Conservation (phyloP, 2,888 invertebrate species). For the Hoplodrina ambigua region DNA sequence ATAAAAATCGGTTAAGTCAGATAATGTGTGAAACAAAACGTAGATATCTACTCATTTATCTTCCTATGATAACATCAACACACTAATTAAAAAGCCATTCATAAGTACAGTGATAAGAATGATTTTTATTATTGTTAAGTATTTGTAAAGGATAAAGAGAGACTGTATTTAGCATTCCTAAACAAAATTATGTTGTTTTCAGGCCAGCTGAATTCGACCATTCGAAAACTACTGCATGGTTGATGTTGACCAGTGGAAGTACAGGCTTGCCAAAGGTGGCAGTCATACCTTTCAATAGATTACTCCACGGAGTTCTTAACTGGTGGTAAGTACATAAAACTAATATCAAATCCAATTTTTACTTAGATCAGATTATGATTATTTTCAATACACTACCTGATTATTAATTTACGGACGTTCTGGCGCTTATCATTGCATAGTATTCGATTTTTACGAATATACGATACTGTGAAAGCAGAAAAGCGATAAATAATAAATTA, state of each 20-base stretch:
- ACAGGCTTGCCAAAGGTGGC: constrained; percentile 76
- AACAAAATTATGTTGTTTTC: constrained; percentile 47
- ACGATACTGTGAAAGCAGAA: constrained; percentile 15
- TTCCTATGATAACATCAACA: constrained; percentile 4
- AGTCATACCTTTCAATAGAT: constrained; percentile 68
- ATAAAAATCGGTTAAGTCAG: neutral
- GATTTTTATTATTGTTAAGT: neutral
- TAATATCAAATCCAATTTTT: neutral
- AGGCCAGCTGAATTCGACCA: constrained; percentile 74
- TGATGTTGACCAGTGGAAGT: constrained; percentile 77
- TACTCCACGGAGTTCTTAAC: constrained; percentile 66
- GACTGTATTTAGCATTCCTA: neutral
- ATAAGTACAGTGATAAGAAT: constrained; percentile 9
- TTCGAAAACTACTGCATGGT: constrained; percentile 69
- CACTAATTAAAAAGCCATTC: constrained; percentile 7
- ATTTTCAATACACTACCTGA: neutral
- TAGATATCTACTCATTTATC: constrained; percentile 12
- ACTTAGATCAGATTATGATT: neutral
- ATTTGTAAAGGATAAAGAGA: neutral
- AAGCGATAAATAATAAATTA: constrained; percentile 37
- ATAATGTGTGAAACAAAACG: neutral
- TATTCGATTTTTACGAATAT: neutral
- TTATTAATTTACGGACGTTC: neutral
- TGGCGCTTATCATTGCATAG: constrained; percentile 11
- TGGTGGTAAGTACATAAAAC: constrained; percentile 71